A percentile compares a stretch with the other conserved stretches of the same genome.
Evolutionary conservation across 35 echinoderm and acorn worm genomes (phyloP).

Genomic region (Lytechinus variegatus): DNA sequence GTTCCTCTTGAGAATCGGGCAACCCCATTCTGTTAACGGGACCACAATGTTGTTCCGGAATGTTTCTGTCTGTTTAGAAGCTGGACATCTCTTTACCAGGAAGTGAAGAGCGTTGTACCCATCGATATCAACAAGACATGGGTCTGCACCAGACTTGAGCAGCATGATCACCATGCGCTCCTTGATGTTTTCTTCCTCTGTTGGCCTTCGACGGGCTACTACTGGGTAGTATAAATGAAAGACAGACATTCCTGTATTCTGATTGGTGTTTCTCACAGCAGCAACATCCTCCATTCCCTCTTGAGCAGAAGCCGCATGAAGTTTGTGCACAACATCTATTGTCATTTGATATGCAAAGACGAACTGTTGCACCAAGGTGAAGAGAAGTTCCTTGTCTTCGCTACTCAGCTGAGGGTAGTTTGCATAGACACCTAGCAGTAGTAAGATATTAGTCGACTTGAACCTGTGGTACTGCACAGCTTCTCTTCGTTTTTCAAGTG

Average conservation of each 20-base stretch:
- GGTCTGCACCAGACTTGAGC: slow-evolving; percentile 16
- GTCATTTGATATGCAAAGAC: neutral
- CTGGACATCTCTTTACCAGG: slow-evolving; percentile 20
- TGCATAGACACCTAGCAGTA: slow-evolving; percentile 2
- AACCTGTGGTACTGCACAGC: neutral
- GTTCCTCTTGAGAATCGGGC: neutral
- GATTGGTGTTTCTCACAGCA: neutral
- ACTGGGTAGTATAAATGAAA: slow-evolving; percentile 2
- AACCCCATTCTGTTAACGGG: slow-evolving; percentile 32
- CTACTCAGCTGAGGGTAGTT: neutral
- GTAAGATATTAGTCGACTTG: neutral
- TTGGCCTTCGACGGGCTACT: neutral
- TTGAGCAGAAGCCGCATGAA: neutral
- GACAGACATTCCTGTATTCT: neutral
- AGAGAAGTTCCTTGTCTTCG: slow-evolving; percentile 1
- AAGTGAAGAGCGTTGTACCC: slow-evolving; percentile 25
- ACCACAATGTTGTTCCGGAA: slow-evolving; percentile 27
- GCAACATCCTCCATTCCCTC: neutral
- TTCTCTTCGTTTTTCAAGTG: neutral
- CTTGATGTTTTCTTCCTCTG: neutral
- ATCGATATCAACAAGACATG: neutral
- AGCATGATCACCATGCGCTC: slow-evolving; percentile 28
- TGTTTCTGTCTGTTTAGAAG: slow-evolving; percentile 18
- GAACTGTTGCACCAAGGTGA: neutral
- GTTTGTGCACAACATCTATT: neutral